Base-by-base conservation (phyloP, 2,797 vertebrate species). In the Onychomys arenicola region DNA sequence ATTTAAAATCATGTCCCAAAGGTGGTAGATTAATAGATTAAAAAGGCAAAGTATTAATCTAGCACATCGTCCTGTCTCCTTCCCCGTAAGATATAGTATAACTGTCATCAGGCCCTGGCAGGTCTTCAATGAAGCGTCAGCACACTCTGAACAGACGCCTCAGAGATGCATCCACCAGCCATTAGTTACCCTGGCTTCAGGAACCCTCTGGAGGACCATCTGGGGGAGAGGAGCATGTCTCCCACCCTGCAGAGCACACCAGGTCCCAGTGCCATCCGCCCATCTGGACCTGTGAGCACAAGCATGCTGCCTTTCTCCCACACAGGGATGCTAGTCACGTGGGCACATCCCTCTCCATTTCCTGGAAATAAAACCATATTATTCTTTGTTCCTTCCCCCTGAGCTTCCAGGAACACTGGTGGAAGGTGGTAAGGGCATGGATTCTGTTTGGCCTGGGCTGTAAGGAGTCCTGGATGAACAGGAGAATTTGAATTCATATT, bases 11-110 rank as follows among this genome's bases (percentile, higher is more conserved):
- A 29, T 97, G 94, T 98, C 96, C 97, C 97, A 95, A 93, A 98
- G 98, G 98, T 97, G 91, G 96, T 95, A 98, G 98, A 98, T 97
- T 98, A 98, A 98, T 97, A 98, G 97, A 98, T 98, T 98, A 96
- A 98, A 98, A 98, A 98, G 95, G 78, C 90, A 96, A 98, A 98
- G 95, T 98, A 97, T 98, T 98, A 98, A 98, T 98, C 98, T 97
- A 97, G 96, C 65, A 78, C 93, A 95, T 75, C 95, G 61, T 97
- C 92, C 97, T 98, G 97, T 98, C 97, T 98, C 86, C 92, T 95
- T 95, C 57, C 55, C 96, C 92, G 13, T 73, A 97, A 98, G 90
- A 97, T 97, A 92, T 49, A 96, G 88, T 85, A 49, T 85, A 97
- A 88, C 96, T 98, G 97, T 98, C 98, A 97, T 21, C 71, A 3